Evolutionary conservation across 2,113 vertebrate genomes (phyloP).

Genomic region (Peromyscus leucopus): DNA sequence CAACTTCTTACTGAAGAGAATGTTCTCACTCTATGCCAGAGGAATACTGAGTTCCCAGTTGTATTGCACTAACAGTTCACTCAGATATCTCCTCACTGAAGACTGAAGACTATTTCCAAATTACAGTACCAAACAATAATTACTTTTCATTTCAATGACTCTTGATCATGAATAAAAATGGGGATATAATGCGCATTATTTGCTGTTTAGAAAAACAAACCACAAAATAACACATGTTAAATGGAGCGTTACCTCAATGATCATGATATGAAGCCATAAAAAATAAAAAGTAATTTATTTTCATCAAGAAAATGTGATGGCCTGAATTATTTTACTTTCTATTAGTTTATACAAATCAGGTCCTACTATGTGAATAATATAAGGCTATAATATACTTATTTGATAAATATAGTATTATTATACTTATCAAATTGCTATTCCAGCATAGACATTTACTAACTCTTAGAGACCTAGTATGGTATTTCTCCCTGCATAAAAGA

Average conservation of each 20-base stretch:
- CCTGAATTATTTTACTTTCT: not conserved
- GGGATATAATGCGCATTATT: conserved; percentile 20
- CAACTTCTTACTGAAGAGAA: conserved; percentile 39
- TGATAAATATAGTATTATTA: too few relatives aligned
- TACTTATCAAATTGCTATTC: conserved; percentile 12
- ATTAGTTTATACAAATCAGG: not conserved
- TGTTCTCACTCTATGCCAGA: not conserved
- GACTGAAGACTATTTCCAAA: not conserved
- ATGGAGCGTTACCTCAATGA: not conserved
- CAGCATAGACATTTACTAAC: not conserved
- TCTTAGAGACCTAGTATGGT: not conserved
- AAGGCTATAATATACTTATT: not conserved
- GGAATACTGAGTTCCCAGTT: not conserved
- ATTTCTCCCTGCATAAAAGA: not conserved
- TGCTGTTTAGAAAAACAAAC: conserved; percentile 58
- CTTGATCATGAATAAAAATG: conserved; percentile 54
- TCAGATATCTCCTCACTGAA: not conserved
- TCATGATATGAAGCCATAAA: conserved; percentile 16
- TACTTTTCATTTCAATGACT: conserved; percentile 46
- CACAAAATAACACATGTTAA: conserved; percentile 32
- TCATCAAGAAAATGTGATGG: conserved; percentile 20
- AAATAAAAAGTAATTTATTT: conserved; percentile 38
- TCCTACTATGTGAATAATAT: not conserved
- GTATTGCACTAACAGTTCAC: not conserved
- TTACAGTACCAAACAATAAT: conserved; percentile 34